Percentiles rank a stretch among this genome's conserved stretches.
These are phyloP conservation scores for Kryphioiulus occultus DNA, from an alignment of 2,888 invertebrate species.

Conservation along the genomic window DNA sequence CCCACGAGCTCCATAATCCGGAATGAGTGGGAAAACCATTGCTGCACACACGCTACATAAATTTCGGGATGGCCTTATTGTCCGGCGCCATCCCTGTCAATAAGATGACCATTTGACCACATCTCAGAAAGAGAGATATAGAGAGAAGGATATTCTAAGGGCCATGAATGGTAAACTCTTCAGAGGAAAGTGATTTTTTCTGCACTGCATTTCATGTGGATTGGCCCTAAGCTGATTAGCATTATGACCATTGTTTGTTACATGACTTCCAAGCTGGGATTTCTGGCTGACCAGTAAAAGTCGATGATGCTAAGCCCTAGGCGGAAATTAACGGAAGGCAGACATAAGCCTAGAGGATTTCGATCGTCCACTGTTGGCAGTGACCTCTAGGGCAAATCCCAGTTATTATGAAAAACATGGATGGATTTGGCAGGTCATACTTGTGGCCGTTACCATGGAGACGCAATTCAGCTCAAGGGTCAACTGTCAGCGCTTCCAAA, in stretches of 20 bases:
- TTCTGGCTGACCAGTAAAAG: constrained; percentile 1
- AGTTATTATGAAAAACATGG: constrained; percentile 8
- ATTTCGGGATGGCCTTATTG: not conserved
- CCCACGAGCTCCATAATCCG: not conserved
- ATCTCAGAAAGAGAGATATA: not conserved
- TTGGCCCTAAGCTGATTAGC: not conserved
- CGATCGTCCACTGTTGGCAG: not conserved
- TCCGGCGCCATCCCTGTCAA: not conserved
- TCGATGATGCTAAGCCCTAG: not conserved
- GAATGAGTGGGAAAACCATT: not conserved
- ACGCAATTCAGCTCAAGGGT: not conserved
- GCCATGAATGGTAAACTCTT: not conserved
- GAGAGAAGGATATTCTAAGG: not conserved
- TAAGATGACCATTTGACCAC: not conserved
- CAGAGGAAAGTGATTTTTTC: not conserved
- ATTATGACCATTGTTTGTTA: not conserved
- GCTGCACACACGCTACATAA: not conserved
- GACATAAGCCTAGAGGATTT: not conserved
- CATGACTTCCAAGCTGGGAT: not conserved
- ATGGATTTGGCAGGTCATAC: not conserved
- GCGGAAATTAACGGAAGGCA: not conserved
- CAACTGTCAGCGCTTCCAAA: not conserved
- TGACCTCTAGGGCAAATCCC: not conserved
- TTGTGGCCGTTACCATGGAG: not conserved
- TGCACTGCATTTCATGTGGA: not conserved